Base-by-base conservation (phyloP, 1,140 invertebrate genomes). In the Nylanderia fulva region DNA sequence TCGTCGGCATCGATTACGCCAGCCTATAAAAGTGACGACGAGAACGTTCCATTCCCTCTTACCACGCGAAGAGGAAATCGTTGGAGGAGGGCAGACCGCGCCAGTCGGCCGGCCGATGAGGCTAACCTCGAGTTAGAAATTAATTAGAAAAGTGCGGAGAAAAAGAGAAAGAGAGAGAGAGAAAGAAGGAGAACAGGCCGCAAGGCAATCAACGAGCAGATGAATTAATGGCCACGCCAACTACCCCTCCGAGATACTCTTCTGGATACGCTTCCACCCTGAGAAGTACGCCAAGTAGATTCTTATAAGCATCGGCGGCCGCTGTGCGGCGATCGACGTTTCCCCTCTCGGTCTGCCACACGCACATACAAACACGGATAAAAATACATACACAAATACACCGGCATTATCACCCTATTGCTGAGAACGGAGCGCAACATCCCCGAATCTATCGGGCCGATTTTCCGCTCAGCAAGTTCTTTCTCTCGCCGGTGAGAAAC, bases 201-300 rank as follows among this genome's bases (percentile, higher is more conserved):
- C 54, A 52, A 86, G 88, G 92, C 93, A 93, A 93, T 93, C 92
- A 93, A 93, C 92, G 93, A 84, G 82, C 88, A 91, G 90, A 93
- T 92, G 92, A 93, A 93, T 93, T 93, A 93, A 93, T 93, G 93
- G 93, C 91, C 90, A 87, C 85, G 89, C 89, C 91, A 91, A 92
- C 92, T 91, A 93, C 90, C 92, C 92, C 89, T 92, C 85, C 56
- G 86, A 91, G 91, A 92, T 91, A 45, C 85, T 80, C 80, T 58
- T 88, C 76, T 86, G 87, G 86, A 87, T 86, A 87, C 83, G 80
- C 45, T 71, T 76, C 52, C 18, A 84, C 29, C 64, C 79, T n/a
- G 66, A 56, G 52, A 58, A 61, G 45, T 87, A 87, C 84, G 68
- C 69, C 64, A 89, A 91, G 91, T 91, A 89, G 85, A 91, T 90